Percentiles rank a stretch among this genome's conserved stretches.
These are phyloP conservation scores for Oscheius sp. DNA, from an alignment of 2,888 invertebrate genomes.

Conservation along the genomic window DNA sequence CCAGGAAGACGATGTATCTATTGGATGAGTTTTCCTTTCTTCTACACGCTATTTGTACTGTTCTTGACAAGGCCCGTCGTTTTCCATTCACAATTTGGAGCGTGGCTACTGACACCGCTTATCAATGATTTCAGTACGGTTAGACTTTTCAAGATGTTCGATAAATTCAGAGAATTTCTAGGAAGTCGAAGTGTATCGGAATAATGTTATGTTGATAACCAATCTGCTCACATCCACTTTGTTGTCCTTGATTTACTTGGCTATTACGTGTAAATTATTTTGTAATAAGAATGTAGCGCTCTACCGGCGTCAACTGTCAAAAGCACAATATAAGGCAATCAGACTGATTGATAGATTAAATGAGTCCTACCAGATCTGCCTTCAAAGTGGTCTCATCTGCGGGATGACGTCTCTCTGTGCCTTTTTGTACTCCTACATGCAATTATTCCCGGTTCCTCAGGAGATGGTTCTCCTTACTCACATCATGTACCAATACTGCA, in stretches of 20 bases:
- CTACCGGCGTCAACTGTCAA: constrained; percentile 5
- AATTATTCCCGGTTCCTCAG: constrained; percentile 12
- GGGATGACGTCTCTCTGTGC: constrained; percentile 19
- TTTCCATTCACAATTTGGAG: constrained; percentile 19
- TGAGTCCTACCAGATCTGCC: neutral
- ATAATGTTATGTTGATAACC: constrained; percentile 2
- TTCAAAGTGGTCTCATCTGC: constrained; percentile 20
- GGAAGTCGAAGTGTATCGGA: neutral
- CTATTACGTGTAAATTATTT: constrained; percentile 1
- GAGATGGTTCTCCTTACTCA: constrained; percentile 1
- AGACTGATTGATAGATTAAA: neutral
- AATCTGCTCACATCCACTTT: neutral
- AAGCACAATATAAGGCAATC: constrained; percentile 8
- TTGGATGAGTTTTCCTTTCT: constrained; percentile 5
- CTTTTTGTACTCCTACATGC: constrained; percentile 18
- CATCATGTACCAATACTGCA: constrained; percentile 16
- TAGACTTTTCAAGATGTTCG: neutral
- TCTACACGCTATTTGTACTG: constrained; percentile 10
- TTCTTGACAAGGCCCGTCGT: constrained; percentile 15
- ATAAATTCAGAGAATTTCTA: neutral
- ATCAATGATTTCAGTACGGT: neutral
- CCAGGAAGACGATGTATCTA: neutral
- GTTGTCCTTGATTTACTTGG: neutral
- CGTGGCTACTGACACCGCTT: constrained; percentile 7
- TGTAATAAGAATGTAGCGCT: neutral